These are phyloP conservation scores for Manacus vitellinus DNA, from an alignment of 2,113 vertebrate genomes.

Conservation along the genomic window DNA sequence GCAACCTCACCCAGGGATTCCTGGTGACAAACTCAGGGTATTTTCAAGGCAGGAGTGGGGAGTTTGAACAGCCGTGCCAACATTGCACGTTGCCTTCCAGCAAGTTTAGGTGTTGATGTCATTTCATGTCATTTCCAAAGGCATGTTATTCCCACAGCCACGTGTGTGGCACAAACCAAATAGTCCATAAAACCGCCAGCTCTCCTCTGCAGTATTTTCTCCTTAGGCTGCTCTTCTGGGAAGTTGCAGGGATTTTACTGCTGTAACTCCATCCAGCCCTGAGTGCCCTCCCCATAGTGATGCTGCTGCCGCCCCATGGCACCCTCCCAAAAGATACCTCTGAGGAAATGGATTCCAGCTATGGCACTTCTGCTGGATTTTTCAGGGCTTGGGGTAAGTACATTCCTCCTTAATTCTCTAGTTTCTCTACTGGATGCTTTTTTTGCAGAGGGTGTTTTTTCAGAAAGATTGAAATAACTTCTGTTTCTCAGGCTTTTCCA, in stretches of 20 bases:
- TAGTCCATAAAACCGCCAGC: not conserved
- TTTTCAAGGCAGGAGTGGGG: not conserved
- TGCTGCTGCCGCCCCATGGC: not conserved
- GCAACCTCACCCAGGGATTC: not conserved
- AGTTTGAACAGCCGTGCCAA: not conserved
- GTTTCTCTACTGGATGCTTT: not conserved
- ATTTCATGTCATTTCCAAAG: not conserved
- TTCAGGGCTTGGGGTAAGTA: not conserved
- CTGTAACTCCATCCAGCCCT: not conserved
- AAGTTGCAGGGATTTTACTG: not conserved
- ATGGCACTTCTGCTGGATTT: not conserved
- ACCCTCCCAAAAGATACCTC: not conserved
- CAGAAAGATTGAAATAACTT: not conserved
- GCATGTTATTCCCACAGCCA: accelerated
- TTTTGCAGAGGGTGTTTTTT: not conserved
- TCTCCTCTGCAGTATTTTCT: not conserved
- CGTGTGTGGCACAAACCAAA: not conserved
- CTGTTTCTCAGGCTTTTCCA: not conserved
- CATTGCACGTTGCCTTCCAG: not conserved
- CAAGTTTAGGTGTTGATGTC: not conserved
- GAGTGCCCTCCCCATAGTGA: accelerated
- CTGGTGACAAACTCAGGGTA: not conserved
- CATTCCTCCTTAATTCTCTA: not conserved
- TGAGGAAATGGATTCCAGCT: not conserved
- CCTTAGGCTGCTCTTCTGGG: not conserved